phyloP scores from a whole-genome alignment of 2,888 invertebrate genomes.

The Ectemnius cavifrons region DNA sequence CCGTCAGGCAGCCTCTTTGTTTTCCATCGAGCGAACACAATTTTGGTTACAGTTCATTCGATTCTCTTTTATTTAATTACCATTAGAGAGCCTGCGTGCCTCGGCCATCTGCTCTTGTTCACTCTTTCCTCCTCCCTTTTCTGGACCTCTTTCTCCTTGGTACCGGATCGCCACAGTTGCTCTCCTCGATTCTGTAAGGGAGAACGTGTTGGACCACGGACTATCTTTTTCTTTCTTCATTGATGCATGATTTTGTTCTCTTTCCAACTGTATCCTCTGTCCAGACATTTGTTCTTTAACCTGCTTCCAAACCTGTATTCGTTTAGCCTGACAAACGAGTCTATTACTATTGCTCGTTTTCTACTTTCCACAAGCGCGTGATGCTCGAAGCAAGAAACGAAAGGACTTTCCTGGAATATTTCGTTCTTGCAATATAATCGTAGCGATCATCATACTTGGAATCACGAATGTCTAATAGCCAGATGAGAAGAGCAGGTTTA shows the following conservation, averaged over 20 bases:
- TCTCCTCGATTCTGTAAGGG: too few species aligned
- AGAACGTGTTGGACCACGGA: too few species aligned
- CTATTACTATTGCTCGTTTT: constrained; percentile 22
- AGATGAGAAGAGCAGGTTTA: too few species aligned
- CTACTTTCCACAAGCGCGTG: too few species aligned
- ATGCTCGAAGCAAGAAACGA: too few species aligned
- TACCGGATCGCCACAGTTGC: neutral
- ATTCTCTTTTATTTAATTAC: constrained; percentile 70
- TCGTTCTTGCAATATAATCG: too few species aligned
- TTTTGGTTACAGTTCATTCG: constrained; percentile 73
- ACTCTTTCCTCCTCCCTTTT: too few species aligned
- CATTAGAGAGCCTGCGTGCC: constrained; percentile 49
- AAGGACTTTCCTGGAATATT: too few species aligned
- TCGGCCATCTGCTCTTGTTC: constrained; percentile 24
- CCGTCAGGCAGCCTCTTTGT: constrained; percentile 61
- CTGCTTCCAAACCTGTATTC: too few species aligned
- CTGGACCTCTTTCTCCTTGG: constrained; percentile 6
- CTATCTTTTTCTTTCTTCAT: neutral
- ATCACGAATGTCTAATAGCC: too few species aligned
- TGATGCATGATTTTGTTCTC: constrained; percentile 28
- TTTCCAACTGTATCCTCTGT: neutral
- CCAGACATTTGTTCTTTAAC: too few species aligned
- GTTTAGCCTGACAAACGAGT: constrained; percentile 23
- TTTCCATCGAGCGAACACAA: constrained; percentile 69
- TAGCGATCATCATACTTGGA: too few species aligned